Conservation (phyloP, 1,140 invertebrate genomes). For the Monochamus saltuarius region DNA sequence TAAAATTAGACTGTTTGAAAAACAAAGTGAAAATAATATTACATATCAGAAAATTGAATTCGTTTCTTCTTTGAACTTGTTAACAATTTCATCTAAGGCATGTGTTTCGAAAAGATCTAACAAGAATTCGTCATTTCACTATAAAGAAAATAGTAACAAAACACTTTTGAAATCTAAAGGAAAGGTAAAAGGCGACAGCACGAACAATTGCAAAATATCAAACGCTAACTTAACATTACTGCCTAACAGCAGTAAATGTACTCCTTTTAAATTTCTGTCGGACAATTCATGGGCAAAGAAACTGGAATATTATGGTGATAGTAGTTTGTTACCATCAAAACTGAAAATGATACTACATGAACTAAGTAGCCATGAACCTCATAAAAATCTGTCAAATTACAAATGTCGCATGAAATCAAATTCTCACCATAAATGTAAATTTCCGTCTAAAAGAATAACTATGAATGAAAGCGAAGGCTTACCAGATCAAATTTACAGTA, state of each 20-base stretch:
- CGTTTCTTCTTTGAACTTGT: constrained; percentile 19
- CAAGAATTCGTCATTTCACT: no score
- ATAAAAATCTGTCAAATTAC: background rate
- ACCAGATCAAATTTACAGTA: constrained; percentile 31
- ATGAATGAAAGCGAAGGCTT: constrained; percentile 16
- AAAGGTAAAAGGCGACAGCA: no score
- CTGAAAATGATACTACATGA: constrained; percentile 6
- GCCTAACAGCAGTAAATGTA: no score
- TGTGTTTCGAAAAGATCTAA: no score
- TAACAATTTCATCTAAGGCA: constrained; percentile 28
- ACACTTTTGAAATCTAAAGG: no score
- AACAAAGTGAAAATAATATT: constrained; percentile 20
- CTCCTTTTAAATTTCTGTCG: no score
- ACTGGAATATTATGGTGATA: constrained; percentile 3
- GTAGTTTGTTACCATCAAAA: background rate
- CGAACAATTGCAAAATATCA: no score
- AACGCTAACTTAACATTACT: no score
- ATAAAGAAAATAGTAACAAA: no score
- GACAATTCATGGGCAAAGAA: background rate
- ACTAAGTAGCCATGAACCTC: background rate
- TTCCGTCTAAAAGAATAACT: constrained; percentile 6
- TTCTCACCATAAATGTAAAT: constrained; percentile 5
- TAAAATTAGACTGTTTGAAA: constrained; percentile 25
- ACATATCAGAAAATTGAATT: constrained; percentile 23
- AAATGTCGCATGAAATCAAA: constrained; percentile 6